These are phyloP conservation scores for Drosophila fulvimacula DNA, from an alignment of 2,888 invertebrate genomes.

Conservation along the genomic window DNA sequence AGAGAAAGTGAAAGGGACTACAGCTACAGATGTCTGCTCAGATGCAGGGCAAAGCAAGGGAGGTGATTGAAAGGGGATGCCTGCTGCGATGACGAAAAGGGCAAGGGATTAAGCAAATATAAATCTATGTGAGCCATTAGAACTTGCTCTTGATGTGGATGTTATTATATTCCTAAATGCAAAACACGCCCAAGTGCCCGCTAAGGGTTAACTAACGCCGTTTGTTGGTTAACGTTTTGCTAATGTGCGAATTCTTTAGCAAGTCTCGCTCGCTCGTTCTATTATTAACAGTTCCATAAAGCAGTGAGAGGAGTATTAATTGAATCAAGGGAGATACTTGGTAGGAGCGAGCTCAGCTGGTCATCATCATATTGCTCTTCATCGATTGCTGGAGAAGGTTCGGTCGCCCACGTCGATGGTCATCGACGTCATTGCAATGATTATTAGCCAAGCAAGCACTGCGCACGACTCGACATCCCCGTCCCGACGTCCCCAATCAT, in stretches of 20 bases:
- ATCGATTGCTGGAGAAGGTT: background rate
- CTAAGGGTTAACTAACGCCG: constrained; percentile 1
- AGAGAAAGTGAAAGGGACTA: background rate
- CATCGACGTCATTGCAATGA: constrained; percentile 58
- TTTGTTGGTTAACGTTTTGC: background rate
- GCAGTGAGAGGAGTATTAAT: background rate
- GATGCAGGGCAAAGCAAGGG: background rate
- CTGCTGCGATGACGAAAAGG: background rate
- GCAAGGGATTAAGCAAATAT: background rate
- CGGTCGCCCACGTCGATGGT: constrained; percentile 27
- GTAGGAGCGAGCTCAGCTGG: constrained; percentile 6
- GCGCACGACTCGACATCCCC: constrained; percentile 49
- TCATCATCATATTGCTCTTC: background rate
- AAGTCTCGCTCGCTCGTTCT: background rate
- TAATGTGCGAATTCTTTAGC: constrained; percentile 9
- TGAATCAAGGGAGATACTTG: background rate
- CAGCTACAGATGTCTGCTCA: background rate
- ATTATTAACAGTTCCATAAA: constrained; percentile 10
- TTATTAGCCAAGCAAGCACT: constrained; percentile 43
- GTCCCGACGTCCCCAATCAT: constrained; percentile 51
- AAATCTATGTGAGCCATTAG: background rate
- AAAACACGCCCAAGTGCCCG: background rate
- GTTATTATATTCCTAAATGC: no score
- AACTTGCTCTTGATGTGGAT: no score
- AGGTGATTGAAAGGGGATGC: background rate